These are phyloP conservation scores for Pseudomyrmex pallidus DNA, from an alignment of 1,140 invertebrate species.

Conservation along the genomic window DNA sequence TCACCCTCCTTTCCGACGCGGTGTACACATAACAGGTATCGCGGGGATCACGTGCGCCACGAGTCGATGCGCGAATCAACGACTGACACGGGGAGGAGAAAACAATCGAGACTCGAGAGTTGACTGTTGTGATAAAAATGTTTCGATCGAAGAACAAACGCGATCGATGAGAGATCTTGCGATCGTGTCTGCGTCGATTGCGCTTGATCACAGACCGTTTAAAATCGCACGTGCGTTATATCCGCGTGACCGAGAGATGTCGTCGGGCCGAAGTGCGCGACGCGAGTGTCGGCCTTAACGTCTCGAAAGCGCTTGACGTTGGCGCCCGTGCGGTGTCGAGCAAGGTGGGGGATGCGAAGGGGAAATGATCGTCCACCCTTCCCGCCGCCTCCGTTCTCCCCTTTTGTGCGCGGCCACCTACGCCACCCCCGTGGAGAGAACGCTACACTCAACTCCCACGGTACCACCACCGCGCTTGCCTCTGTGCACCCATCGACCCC, in stretches of 20 bases:
- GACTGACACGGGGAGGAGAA: not conserved
- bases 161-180: too few species aligned
- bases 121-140: not conserved
- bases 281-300: slow-evolving; percentile 82
- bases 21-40: slow-evolving; percentile 62
- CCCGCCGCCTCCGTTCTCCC: slow-evolving; percentile 1
- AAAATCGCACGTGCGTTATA: slow-evolving; percentile 53
- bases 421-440: slow-evolving; percentile 50
- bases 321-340: slow-evolving; percentile 75
- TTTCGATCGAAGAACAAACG: not conserved
- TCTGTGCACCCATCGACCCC: slow-evolving; percentile 60
- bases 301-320: slow-evolving; percentile 80
- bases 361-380: slow-evolving; percentile 66
- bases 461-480: slow-evolving; percentile 12
- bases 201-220: not conserved
- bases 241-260: slow-evolving; percentile 71
- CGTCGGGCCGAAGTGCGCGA: slow-evolving; percentile 80
- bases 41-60: slow-evolving; percentile 63
- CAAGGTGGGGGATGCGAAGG: slow-evolving; percentile 74
- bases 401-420: slow-evolving; percentile 40
- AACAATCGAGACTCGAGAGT: not conserved
- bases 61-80: not conserved
- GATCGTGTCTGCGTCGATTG: not conserved
- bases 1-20: slow-evolving; percentile 58
- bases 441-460: slow-evolving; percentile 18